A percentile compares a stretch with the other conserved stretches of the same genome.
These are phyloP conservation scores for Brachionus manjavacas DNA, from an alignment of 1,140 invertebrate species.

Conservation along the genomic window DNA sequence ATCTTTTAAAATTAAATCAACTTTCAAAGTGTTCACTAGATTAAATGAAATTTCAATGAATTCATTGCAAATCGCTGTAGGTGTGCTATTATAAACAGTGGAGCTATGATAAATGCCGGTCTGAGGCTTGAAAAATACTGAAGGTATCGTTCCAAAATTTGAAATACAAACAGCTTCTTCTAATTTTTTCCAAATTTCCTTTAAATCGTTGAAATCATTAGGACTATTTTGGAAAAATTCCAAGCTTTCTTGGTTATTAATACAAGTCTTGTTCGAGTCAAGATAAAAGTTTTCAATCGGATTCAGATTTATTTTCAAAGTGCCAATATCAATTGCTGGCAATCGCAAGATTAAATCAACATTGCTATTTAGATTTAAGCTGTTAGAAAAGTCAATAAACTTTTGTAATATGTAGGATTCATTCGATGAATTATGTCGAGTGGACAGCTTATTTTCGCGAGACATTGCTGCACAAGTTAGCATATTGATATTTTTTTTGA, in stretches of 20 bases:
- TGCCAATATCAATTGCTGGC: neutral
- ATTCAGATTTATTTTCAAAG: neutral
- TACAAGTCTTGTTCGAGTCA: neutral
- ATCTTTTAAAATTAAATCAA: neutral
- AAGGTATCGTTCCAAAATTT: neutral
- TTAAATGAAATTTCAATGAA: neutral
- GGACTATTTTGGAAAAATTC: neutral
- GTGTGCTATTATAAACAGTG: neutral
- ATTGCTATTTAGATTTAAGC: neutral
- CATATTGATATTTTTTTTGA: neutral
- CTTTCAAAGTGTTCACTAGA: neutral
- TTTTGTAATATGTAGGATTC: neutral
- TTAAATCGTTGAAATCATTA: neutral
- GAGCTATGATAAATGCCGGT: neutral
- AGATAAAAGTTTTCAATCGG: neutral
- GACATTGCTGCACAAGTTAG: neutral
- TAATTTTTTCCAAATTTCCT: neutral
- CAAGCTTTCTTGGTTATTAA: neutral
- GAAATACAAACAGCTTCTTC: neutral
- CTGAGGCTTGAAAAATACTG: slow-evolving; percentile 20
- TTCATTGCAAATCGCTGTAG: neutral
- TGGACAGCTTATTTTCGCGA: neutral
- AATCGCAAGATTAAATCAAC: neutral
- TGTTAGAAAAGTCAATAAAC: neutral
- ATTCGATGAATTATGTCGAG: neutral